These are phyloP conservation scores for Cololabis saira DNA, from an alignment of 2,113 vertebrate species.

Conservation along the genomic window DNA sequence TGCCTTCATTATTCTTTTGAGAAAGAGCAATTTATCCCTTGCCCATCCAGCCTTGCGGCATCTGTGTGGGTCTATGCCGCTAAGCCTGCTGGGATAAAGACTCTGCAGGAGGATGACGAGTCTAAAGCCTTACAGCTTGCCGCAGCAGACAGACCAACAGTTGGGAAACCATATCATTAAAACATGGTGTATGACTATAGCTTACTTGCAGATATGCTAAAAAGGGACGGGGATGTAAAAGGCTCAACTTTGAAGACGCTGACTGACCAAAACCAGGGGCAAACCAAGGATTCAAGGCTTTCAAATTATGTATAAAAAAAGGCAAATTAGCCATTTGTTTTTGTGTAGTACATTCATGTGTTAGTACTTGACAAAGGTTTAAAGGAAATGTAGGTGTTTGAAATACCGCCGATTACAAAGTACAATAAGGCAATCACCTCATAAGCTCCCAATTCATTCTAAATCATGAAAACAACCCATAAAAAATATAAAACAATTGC, in stretches of 20 bases:
- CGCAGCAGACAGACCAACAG: conserved; percentile 54
- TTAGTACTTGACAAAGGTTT: not conserved
- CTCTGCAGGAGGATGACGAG: conserved; percentile 66
- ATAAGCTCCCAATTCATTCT: not conserved
- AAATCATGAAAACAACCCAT: not conserved
- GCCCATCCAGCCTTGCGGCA: conserved; percentile 52
- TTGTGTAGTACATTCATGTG: not conserved
- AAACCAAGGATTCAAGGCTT: not conserved
- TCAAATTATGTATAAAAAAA: not conserved
- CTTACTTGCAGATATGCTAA: conserved; percentile 39
- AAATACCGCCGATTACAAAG: not conserved
- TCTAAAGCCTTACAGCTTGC: conserved; percentile 74
- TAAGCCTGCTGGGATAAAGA: conserved; percentile 72
- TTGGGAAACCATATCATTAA: conserved; percentile 42
- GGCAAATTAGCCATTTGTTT: not conserved
- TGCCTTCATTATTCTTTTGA: conserved; percentile 42
- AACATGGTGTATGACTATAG: conserved; percentile 58
- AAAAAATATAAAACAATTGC: not conserved
- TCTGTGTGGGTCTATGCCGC: conserved; percentile 44
- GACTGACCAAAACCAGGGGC: conserved; percentile 23
- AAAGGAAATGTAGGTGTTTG: not conserved
- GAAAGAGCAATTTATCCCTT: conserved; percentile 46
- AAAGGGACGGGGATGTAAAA: conserved; percentile 1
- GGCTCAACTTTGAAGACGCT: conserved; percentile 13
- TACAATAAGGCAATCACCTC: not conserved